phyloP scores from a whole-genome alignment of 2,888 invertebrate species.

The Scelioninae gen. 1 region DNA sequence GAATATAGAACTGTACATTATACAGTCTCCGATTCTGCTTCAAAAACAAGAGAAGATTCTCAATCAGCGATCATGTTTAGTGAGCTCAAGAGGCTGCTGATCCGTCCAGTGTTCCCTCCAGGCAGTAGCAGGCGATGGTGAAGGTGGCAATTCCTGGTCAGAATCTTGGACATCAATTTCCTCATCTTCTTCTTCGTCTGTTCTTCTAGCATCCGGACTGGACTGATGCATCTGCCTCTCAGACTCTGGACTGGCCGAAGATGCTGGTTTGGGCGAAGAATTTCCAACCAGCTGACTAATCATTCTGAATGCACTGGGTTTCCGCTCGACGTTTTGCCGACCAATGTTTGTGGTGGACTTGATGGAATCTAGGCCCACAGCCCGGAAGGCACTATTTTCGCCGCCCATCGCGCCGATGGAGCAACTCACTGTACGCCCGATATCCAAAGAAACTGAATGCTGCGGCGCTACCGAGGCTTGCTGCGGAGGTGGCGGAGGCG shows the following conservation, averaged over 20 bases:
- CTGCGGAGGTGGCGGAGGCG: constrained; percentile 84
- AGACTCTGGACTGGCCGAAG: constrained; percentile 71
- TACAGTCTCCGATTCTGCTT: constrained; percentile 21
- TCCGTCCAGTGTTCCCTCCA: constrained; percentile 83
- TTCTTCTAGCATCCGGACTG: constrained; percentile 78
- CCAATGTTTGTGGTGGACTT: constrained; percentile 36
- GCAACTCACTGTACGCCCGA: constrained; percentile 79
- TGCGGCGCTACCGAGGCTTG: constrained; percentile 84
- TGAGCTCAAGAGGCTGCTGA: constrained; percentile 88
- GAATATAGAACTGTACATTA: constrained; percentile 30
- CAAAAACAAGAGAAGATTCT: background rate
- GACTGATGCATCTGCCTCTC: constrained; percentile 79
- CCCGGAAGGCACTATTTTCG: constrained; percentile 94
- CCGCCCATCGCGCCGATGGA: constrained; percentile 90
- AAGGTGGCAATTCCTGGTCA: constrained; percentile 87
- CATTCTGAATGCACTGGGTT: constrained; percentile 83
- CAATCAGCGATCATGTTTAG: constrained; percentile 89
- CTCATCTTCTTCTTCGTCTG: constrained; percentile 86
- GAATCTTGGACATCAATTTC: constrained; percentile 95
- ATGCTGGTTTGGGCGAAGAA: constrained; percentile 74
- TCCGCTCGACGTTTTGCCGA: constrained; percentile 73
- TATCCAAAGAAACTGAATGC: constrained; percentile 80
- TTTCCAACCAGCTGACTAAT: constrained; percentile 82
- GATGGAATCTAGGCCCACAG: constrained; percentile 86
- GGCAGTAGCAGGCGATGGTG: constrained; percentile 80